Evolutionary conservation across 2,113 vertebrate genomes (phyloP).

Genomic region (Girardinichthys multiradiatus): DNA sequence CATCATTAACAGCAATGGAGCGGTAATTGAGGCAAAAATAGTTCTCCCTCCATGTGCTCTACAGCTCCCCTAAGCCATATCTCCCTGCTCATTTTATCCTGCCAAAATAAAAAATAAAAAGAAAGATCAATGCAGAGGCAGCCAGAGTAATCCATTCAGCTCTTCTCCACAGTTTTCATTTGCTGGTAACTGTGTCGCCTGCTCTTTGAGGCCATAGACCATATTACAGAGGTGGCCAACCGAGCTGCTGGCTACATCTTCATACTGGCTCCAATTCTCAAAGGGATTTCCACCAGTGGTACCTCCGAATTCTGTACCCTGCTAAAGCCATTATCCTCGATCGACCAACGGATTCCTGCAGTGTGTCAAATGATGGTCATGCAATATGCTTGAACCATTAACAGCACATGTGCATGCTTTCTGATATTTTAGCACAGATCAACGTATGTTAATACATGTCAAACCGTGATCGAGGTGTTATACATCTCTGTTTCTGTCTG

Average conservation of each 20-base stretch:
- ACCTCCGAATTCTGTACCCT: slow-evolving; percentile 17
- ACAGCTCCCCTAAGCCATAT: slow-evolving; percentile 1
- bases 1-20: slow-evolving; percentile 9
- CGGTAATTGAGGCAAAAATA: slow-evolving; percentile 58
- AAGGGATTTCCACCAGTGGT: slow-evolving; percentile 33
- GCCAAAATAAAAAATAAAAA: slow-evolving; percentile 11
- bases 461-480: background rate
- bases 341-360: slow-evolving; percentile 12
- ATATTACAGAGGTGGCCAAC: slow-evolving; percentile 32
- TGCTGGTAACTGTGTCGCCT: slow-evolving; percentile 52
- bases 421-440: slow-evolving; percentile 3
- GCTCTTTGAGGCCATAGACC: slow-evolving; percentile 51
- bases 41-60: slow-evolving; percentile 3
- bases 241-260: slow-evolving; percentile 32
- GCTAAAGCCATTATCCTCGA: slow-evolving; percentile 47
- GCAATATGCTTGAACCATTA: slow-evolving; percentile 6
- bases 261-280: slow-evolving; percentile 42
- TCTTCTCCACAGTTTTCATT: slow-evolving; percentile 50
- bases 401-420: slow-evolving; percentile 22
- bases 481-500: background rate
- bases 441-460: slow-evolving; percentile 5
- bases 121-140: background rate
- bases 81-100: slow-evolving; percentile 30
- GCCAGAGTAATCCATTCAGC: slow-evolving; percentile 65
- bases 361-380: slow-evolving; percentile 36